Percentiles rank a stretch among this genome's conserved stretches.
These are phyloP conservation scores for Athalia circularis DNA, from an alignment of 2,888 invertebrate species.

Conservation along the genomic window DNA sequence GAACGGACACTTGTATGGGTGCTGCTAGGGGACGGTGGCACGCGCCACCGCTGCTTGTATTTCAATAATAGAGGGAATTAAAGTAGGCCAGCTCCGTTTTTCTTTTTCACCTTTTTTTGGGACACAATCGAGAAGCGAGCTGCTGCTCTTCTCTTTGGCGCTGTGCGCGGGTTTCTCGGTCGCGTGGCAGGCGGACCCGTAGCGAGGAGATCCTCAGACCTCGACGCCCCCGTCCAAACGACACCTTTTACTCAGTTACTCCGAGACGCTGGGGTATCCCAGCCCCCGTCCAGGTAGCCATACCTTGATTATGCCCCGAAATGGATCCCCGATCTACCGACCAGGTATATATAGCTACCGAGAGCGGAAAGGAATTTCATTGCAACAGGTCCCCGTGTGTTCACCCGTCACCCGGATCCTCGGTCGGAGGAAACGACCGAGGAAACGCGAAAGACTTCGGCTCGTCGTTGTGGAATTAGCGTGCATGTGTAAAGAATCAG, in stretches of 20 bases:
- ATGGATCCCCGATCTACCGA: slow-evolving; percentile 43
- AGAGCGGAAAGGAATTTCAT: slow-evolving; percentile 57
- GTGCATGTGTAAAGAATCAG: background rate
- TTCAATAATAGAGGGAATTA: slow-evolving; percentile 68
- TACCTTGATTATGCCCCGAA: slow-evolving; percentile 56
- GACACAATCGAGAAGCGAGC: slow-evolving; percentile 39
- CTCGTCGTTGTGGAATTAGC: too few species aligned
- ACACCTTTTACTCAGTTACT: slow-evolving; percentile 45
- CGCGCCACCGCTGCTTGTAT: slow-evolving; percentile 59
- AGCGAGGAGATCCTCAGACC: background rate
- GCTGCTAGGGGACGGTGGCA: slow-evolving; percentile 51
- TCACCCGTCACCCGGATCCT: background rate
- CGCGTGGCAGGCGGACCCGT: slow-evolving; percentile 36
- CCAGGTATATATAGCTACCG: slow-evolving; percentile 45
- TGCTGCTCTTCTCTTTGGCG: slow-evolving; percentile 16
- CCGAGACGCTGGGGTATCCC: slow-evolving; percentile 46
- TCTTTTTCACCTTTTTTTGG: slow-evolving; percentile 35
- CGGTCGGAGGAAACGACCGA: background rate
- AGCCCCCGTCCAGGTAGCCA: slow-evolving; percentile 55
- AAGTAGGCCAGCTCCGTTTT: slow-evolving; percentile 54
- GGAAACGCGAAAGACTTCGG: background rate
- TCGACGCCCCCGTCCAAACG: slow-evolving; percentile 38
- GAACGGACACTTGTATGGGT: slow-evolving; percentile 12
- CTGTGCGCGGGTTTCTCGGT: slow-evolving; percentile 10
- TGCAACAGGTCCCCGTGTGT: slow-evolving; percentile 64